Evolutionary conservation across 2,888 invertebrate genomes (phyloP).

Genomic region (Caenorhabditis zanzibari): DNA sequence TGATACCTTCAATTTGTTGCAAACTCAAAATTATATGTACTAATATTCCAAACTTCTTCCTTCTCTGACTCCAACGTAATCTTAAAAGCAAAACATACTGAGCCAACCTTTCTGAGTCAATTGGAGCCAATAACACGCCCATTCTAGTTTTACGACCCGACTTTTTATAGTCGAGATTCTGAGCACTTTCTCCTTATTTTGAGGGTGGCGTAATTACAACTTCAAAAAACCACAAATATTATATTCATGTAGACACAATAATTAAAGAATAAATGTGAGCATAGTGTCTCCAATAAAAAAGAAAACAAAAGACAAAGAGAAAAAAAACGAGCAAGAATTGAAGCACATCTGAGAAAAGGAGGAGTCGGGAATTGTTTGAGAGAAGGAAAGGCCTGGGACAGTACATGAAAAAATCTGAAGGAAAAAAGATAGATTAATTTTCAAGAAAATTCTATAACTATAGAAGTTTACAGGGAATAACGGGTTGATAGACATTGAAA

Average conservation of each 20-base stretch:
- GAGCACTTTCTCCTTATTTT: no score
- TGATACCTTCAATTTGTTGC: no score
- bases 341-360: not conserved
- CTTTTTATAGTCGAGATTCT: no score
- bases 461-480: not conserved
- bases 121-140: no score
- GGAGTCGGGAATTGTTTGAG: conserved; percentile 3
- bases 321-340: not conserved
- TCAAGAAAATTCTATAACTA: not conserved
- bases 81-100: no score
- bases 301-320: not conserved
- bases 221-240: not conserved
- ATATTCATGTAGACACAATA: not conserved
- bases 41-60: no score
- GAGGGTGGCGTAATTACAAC: no score
- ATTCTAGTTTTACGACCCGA: no score
- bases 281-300: not conserved
- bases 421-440: not conserved
- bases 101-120: no score
- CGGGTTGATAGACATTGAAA: no score
- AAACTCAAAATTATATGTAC: no score
- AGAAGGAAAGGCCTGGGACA: not conserved
- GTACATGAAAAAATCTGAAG: not conserved
- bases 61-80: no score
- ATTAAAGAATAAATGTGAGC: conserved; percentile 1